These are phyloP conservation scores for Ictalurus furcatus DNA, from an alignment of 2,113 vertebrate genomes.

Conservation along the genomic window DNA sequence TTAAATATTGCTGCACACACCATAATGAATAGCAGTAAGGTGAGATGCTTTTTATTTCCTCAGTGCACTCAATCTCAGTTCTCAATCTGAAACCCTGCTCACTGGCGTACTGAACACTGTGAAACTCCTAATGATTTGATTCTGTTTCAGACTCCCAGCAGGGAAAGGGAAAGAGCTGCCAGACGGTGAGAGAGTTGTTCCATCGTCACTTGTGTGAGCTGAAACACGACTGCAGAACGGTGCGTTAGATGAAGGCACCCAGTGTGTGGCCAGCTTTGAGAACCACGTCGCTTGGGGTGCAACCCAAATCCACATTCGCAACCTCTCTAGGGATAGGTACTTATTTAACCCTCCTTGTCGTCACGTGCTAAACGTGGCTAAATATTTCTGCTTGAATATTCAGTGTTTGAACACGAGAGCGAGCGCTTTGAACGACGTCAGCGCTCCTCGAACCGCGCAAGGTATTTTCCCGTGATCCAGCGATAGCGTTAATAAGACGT, in stretches of 20 bases:
- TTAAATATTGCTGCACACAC: background rate
- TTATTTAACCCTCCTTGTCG: background rate
- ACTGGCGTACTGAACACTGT: slow-evolving; percentile 70
- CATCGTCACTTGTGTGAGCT: slow-evolving; percentile 73
- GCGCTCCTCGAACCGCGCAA: background rate
- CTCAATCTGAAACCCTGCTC: slow-evolving; percentile 56
- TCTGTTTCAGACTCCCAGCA: slow-evolving; percentile 71
- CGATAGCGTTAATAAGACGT: background rate
- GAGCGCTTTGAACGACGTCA: background rate
- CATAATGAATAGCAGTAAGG: background rate
- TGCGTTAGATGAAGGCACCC: slow-evolving; percentile 63
- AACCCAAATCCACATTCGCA: slow-evolving; percentile 25
- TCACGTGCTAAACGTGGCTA: background rate
- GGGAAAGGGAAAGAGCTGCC: slow-evolving; percentile 67
- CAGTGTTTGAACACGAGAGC: background rate
- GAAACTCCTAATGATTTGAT: slow-evolving; percentile 74
- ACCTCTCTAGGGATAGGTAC: slow-evolving; percentile 16
- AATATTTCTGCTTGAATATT: background rate
- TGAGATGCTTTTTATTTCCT: background rate
- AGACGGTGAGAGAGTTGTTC: slow-evolving; percentile 59
- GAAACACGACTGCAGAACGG: slow-evolving; percentile 68
- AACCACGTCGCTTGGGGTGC: slow-evolving; percentile 43
- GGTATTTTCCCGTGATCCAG: background rate
- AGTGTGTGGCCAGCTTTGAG: slow-evolving; percentile 59
- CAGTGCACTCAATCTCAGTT: background rate